These are phyloP conservation scores for Phataginus tetradactyla DNA, from an alignment of 2,797 vertebrate species.

Conservation along the genomic window DNA sequence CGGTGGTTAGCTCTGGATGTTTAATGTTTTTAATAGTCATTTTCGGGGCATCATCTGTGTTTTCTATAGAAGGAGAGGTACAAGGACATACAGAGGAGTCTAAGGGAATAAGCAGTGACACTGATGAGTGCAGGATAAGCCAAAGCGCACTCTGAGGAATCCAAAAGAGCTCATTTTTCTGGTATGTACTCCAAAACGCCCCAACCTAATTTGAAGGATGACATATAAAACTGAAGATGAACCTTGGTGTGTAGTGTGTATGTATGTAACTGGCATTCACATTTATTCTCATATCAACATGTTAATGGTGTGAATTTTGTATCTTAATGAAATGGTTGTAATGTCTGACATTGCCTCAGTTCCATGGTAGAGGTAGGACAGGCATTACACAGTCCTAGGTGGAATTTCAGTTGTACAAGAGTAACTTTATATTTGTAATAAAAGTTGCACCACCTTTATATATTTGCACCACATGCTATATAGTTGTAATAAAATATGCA, in stretches of 20 bases:
- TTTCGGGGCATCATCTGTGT: neutral
- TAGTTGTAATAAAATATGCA: slow-evolving; percentile 34
- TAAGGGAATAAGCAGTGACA: neutral
- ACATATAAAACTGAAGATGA: neutral
- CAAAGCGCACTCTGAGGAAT: neutral
- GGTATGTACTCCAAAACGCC: neutral
- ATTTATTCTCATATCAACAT: neutral
- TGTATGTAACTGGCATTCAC: neutral
- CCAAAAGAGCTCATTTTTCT: neutral
- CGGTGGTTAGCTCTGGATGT: neutral
- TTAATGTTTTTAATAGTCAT: neutral
- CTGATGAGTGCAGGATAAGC: neutral
- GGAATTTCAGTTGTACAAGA: neutral
- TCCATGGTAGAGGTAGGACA: neutral
- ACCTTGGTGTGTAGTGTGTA: neutral
- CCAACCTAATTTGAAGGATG: neutral
- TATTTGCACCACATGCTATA: neutral
- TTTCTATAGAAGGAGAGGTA: neutral
- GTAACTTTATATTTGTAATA: neutral
- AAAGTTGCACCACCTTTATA: neutral
- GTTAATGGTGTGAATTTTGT: neutral
- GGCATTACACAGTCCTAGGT: neutral
- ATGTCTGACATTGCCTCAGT: neutral
- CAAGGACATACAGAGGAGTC: neutral
- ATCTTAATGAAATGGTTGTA: neutral